These are phyloP conservation scores for Campoletis sonorensis DNA, from an alignment of 1,140 invertebrate species.

Conservation along the genomic window DNA sequence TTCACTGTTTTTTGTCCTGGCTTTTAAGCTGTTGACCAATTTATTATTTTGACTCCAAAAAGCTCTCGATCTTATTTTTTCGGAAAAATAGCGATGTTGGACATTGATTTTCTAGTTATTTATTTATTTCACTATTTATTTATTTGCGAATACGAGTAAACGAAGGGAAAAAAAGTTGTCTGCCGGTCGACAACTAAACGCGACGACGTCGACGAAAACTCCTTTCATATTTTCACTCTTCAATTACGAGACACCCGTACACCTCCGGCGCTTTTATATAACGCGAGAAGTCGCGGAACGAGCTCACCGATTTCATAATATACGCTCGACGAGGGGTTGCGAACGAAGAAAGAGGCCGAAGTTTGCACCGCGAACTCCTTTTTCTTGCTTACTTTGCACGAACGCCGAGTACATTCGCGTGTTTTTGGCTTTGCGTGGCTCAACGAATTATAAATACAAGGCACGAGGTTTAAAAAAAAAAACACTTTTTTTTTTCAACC, in stretches of 20 bases:
- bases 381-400: slow-evolving; percentile 7
- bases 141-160: not conserved
- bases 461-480: too few relatives aligned
- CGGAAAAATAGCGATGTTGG: too few relatives aligned
- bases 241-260: slow-evolving; percentile 53
- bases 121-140: not conserved
- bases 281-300: slow-evolving; percentile 46
- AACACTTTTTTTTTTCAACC: too few relatives aligned
- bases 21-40: too few relatives aligned
- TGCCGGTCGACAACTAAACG: slow-evolving; percentile 19
- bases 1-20: too few relatives aligned
- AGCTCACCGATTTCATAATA: slow-evolving; percentile 51
- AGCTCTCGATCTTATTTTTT: not conserved
- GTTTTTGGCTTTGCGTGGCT: too few relatives aligned
- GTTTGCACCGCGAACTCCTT: slow-evolving; percentile 35
- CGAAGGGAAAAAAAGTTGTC: not conserved
- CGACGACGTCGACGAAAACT: slow-evolving; percentile 49
- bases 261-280: slow-evolving; percentile 53
- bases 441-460: too few relatives aligned
- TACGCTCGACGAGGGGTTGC: slow-evolving; percentile 38
- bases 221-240: slow-evolving; percentile 58
- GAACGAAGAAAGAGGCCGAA: slow-evolving; percentile 54
- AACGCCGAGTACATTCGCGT: too few relatives aligned
- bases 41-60: too few relatives aligned
- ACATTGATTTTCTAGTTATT: not conserved